phyloP scores from a whole-genome alignment of 2,888 invertebrate species.

The Tinea pellionella region DNA sequence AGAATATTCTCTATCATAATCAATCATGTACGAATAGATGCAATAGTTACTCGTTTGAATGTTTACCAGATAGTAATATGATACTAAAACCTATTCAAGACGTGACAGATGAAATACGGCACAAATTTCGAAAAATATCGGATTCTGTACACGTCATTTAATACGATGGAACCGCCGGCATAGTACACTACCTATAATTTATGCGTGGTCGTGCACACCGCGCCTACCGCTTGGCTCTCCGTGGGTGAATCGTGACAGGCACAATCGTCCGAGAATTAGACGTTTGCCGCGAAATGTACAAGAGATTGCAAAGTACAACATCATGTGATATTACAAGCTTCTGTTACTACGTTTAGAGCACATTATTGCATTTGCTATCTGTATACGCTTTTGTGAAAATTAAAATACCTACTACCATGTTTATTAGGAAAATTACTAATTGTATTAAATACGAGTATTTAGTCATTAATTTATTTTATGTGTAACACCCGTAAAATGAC shows the following conservation, averaged over 20 bases:
- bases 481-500: too few species aligned
- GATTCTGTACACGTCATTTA: slow-evolving; percentile 1
- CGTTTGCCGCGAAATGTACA: not conserved
- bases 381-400: too few species aligned
- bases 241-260: slow-evolving; percentile 17
- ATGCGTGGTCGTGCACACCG: slow-evolving; percentile 43
- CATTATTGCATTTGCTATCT: not conserved
- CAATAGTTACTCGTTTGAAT: not conserved
- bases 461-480: too few species aligned
- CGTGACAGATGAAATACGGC: not conserved
- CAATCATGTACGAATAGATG: not conserved
- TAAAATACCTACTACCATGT: too few species aligned
- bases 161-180: not conserved
- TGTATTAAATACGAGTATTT: too few species aligned
- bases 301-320: not conserved
- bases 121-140: not conserved
- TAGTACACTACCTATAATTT: slow-evolving; percentile 38
- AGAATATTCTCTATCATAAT: not conserved
- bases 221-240: slow-evolving; percentile 17
- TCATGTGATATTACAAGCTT: not conserved
- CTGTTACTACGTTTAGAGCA: not conserved
- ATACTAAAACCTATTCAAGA: not conserved
- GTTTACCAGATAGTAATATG: not conserved
- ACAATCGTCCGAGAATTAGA: slow-evolving; percentile 8
- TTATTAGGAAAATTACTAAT: too few species aligned